Percentiles rank a stretch among this genome's conserved stretches.
Evolutionary conservation across 2,113 vertebrate species (phyloP).

Genomic region (Sminthopsis crassicaudata): DNA sequence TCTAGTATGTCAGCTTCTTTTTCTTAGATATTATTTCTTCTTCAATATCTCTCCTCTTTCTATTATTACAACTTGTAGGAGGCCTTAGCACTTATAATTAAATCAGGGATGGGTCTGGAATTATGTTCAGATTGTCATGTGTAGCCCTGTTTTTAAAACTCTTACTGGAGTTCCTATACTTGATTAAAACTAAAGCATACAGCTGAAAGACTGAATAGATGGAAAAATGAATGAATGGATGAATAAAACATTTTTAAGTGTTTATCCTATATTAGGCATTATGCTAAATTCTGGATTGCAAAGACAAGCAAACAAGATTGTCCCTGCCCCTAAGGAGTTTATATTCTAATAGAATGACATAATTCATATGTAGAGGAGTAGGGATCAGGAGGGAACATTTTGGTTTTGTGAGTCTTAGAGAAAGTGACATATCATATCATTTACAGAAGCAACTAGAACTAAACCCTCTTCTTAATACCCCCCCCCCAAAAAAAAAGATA

Average conservation of each 20-base stretch:
- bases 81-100: neutral
- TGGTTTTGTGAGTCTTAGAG: neutral
- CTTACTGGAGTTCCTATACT: neutral
- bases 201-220: neutral
- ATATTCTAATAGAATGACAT: neutral
- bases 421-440: neutral
- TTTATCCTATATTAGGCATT: neutral
- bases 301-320: neutral
- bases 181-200: neutral
- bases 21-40: neutral
- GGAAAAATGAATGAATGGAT: neutral
- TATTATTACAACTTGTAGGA: neutral
- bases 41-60: neutral
- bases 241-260: neutral
- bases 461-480: neutral
- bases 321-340: neutral
- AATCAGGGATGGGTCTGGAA: neutral
- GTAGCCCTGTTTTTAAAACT: neutral
- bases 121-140: neutral
- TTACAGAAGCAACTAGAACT: neutral
- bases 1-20: neutral
- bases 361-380: neutral
- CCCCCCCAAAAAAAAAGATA: neutral
- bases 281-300: neutral
- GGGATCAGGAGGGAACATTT: neutral